Evolutionary conservation across 2,113 vertebrate species (phyloP).

Genomic region (Hiodon tergisus): DNA sequence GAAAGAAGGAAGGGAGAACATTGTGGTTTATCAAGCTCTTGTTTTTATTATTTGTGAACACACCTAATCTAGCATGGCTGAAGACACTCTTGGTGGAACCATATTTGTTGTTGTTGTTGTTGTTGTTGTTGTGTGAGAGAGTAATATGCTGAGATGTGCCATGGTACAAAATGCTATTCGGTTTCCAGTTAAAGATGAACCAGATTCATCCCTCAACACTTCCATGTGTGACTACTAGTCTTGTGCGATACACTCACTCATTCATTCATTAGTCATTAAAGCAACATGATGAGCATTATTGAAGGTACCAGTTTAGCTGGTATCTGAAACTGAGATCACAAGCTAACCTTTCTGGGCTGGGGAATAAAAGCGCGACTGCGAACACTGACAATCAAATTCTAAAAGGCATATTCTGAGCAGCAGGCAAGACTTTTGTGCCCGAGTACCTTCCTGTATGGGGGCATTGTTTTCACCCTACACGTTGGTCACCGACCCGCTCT

Average conservation of each 20-base stretch:
- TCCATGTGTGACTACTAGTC: background rate
- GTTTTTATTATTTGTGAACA: background rate
- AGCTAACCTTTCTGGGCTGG: too few species aligned
- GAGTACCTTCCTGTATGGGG: too few species aligned
- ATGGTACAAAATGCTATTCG: slow-evolving; percentile 1
- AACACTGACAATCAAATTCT: background rate
- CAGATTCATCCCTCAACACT: background rate
- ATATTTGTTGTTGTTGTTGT: background rate
- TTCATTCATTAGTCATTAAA: background rate
- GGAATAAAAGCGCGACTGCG: background rate
- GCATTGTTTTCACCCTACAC: background rate
- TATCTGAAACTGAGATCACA: background rate
- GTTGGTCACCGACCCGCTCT: background rate
- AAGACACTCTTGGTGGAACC: slow-evolving; percentile 3
- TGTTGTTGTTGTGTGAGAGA: background rate
- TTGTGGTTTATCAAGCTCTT: background rate
- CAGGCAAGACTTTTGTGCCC: background rate
- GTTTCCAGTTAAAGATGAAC: background rate
- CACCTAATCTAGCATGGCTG: background rate
- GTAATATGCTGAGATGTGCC: background rate
- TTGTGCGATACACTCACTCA: background rate
- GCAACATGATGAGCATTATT: background rate
- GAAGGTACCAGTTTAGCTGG: background rate
- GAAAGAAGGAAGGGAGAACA: background rate
- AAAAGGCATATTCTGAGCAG: background rate